These are phyloP conservation scores for Syngnathus scovelli DNA, from an alignment of 2,113 vertebrate genomes.

Conservation along the genomic window DNA sequence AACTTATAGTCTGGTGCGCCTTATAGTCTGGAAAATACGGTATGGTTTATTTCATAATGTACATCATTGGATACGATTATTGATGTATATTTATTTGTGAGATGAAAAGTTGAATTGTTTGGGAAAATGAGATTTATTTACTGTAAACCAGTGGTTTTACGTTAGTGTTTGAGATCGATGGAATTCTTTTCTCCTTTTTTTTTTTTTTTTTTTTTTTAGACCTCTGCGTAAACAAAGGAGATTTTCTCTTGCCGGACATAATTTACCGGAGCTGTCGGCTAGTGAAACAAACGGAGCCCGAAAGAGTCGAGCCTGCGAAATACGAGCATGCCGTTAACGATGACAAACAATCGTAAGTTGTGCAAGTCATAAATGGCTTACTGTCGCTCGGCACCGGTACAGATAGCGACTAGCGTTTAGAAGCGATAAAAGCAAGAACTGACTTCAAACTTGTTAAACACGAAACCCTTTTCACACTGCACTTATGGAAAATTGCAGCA, in stretches of 20 bases:
- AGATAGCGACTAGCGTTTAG: background rate
- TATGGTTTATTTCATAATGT: too few relatives aligned
- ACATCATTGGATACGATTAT: too few relatives aligned
- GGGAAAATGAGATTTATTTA: too few relatives aligned
- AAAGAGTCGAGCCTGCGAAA: background rate
- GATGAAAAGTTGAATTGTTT: too few relatives aligned
- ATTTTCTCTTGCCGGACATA: background rate
- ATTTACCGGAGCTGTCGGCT: background rate
- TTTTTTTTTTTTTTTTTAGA: background rate
- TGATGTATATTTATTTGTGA: too few relatives aligned
- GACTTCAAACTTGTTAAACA: background rate
- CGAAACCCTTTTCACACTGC: background rate
- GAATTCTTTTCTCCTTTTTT: background rate
- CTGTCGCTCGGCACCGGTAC: background rate
- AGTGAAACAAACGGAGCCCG: constrained; percentile 1
- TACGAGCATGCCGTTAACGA: background rate
- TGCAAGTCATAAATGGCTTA: background rate
- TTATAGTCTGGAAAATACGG: too few relatives aligned
- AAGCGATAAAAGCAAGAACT: background rate
- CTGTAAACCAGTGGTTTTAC: background rate
- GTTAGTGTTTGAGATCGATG: background rate
- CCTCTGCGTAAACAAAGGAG: background rate
- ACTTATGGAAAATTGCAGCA: background rate
- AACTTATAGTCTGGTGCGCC: too few relatives aligned
- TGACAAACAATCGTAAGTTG: constrained; percentile 2